A percentile compares a stretch with the other conserved stretches of the same genome.
phyloP scores from a whole-genome alignment of 2,113 vertebrate genomes.

The Garra rufa region DNA sequence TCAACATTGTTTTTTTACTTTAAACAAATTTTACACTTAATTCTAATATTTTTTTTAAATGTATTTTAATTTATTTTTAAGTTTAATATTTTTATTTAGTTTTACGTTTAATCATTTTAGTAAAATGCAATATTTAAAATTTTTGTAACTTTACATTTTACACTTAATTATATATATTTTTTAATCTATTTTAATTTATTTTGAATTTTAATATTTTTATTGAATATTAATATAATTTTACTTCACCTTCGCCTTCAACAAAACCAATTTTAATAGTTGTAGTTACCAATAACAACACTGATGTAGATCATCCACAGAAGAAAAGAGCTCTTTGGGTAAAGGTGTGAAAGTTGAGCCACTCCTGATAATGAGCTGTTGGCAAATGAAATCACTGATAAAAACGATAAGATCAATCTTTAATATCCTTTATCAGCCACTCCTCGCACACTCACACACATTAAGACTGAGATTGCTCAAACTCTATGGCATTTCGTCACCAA shows the following conservation, averaged over 20 bases:
- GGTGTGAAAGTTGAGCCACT: constrained; percentile 2
- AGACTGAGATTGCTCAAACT: not conserved
- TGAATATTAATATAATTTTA: too few species aligned
- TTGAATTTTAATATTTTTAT: too few species aligned
- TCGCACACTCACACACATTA: not conserved
- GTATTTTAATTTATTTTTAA: too few species aligned
- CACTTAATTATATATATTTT: too few species aligned
- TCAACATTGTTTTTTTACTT: too few species aligned
- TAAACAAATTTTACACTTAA: too few species aligned
- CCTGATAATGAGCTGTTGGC: not conserved
- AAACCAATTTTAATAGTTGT: not conserved
- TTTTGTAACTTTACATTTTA: too few species aligned
- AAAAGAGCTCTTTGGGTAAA: not conserved
- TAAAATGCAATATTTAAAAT: too few species aligned
- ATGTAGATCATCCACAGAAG: not conserved
- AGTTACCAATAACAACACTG: not conserved
- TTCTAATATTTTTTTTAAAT: not conserved
- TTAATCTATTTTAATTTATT: too few species aligned
- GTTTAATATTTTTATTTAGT: not conserved
- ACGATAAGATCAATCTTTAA: not conserved
- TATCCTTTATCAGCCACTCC: not conserved
- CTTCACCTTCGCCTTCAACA: too few species aligned
- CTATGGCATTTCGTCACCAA: not conserved
- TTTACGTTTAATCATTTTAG: not conserved
- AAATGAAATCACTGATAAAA: not conserved